Conservation (phyloP, 2,113 vertebrate species). For the Xiphias gladius region DNA sequence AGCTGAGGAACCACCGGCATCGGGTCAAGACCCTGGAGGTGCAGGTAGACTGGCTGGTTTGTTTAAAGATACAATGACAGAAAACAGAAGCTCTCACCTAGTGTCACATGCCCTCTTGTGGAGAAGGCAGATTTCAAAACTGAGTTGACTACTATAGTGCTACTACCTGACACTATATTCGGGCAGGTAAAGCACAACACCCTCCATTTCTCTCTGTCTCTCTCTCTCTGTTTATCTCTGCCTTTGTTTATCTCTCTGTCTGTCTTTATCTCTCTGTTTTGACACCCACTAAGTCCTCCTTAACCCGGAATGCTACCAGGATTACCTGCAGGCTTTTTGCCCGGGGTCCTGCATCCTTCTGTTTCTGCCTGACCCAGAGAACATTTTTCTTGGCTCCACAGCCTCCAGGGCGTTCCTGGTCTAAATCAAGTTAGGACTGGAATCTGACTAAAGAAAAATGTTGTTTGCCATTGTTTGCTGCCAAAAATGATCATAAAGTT, state of each 20-base stretch:
- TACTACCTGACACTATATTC: background rate
- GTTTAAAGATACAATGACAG: background rate
- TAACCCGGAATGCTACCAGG: conserved; percentile 76
- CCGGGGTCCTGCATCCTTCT: conserved; percentile 2
- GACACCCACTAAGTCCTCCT: conserved; percentile 65
- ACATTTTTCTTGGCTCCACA: background rate
- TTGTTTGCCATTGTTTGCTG: too few species aligned
- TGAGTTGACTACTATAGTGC: background rate
- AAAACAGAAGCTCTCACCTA: background rate
- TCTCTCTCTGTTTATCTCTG: conserved; percentile 22
- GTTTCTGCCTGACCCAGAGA: conserved; percentile 8
- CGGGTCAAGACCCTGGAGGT: conserved; percentile 55
- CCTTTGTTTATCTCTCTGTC: conserved; percentile 1
- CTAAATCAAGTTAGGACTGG: background rate
- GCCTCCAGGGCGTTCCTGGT: background rate
- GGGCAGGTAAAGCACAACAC: background rate
- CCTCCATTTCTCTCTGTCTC: background rate
- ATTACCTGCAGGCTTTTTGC: conserved; percentile 59
- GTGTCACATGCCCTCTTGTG: background rate
- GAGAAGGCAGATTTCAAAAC: background rate
- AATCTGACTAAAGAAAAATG: background rate
- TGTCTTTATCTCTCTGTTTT: conserved; percentile 35
- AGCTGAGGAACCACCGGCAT: conserved; percentile 79
- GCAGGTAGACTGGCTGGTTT: conserved; percentile 39
- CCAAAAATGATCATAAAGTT: background rate